These are phyloP conservation scores for Ariopsis seemanni DNA, from an alignment of 2,113 vertebrate genomes.

Conservation along the genomic window DNA sequence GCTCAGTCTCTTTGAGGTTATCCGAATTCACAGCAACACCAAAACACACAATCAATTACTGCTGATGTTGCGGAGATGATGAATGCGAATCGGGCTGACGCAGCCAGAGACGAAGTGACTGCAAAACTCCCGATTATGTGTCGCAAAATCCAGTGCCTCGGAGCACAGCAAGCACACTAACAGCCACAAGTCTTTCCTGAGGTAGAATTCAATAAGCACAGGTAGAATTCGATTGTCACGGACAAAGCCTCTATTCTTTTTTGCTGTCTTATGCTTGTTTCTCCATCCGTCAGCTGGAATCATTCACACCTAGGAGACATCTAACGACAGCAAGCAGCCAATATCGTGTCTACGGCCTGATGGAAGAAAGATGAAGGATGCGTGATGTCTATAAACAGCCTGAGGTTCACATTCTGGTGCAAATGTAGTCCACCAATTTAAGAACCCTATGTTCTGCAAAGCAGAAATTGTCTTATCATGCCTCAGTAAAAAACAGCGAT, in stretches of 20 bases:
- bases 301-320: conserved; percentile 38
- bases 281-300: conserved; percentile 51
- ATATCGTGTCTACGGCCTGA: not conserved
- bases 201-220: conserved; percentile 43
- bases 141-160: not conserved
- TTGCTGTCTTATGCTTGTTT: conserved; percentile 34
- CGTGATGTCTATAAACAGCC: conserved; percentile 11
- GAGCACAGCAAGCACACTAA: not conserved
- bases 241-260: conserved; percentile 9
- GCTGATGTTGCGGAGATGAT: conserved; percentile 3
- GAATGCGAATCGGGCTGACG: not conserved
- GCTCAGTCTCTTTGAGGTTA: not conserved
- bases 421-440: not conserved
- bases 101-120: not conserved
- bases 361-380: not conserved
- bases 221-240: conserved; percentile 51
- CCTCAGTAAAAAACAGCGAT: not conserved
- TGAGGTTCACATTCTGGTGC: conserved; percentile 10
- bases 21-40: conserved; percentile 3
- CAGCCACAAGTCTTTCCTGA: not conserved
- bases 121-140: not conserved
- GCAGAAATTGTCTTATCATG: not conserved
- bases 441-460: not conserved
- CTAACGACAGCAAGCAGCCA: conserved; percentile 25
- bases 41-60: conserved; percentile 18